A percentile compares a stretch with the other conserved stretches of the same genome.
These are phyloP conservation scores for cat (Felis catus) DNA, from an alignment of 2,113 vertebrate species.

Conservation along the genomic window F.catus_Fca126_mat1.0 CM031419.1:30524001-30524500, in stretches of 20 bases:
- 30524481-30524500: neutral
- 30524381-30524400: conserved; percentile 96
- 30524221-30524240: neutral
- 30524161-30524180: conserved; percentile 11
- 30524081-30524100: neutral
- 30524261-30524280: neutral
- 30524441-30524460: conserved; percentile 80
- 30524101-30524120: neutral
- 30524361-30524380: conserved; percentile 97
- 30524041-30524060: neutral
- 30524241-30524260: neutral
- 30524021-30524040: neutral
- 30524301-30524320: conserved; percentile 89
- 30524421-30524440: conserved; percentile 93
- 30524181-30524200: neutral
- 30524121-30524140: neutral
- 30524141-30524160: conserved; percentile 23
- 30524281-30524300: neutral
- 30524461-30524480: fast-evolving
- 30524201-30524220: neutral
- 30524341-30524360: conserved; percentile 97
- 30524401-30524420: conserved; percentile 94
- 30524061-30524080: neutral
- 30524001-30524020: neutral
- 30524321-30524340: conserved; percentile 94